phyloP scores from a whole-genome alignment of 2,888 invertebrate species.

The Tipula unca region DNA sequence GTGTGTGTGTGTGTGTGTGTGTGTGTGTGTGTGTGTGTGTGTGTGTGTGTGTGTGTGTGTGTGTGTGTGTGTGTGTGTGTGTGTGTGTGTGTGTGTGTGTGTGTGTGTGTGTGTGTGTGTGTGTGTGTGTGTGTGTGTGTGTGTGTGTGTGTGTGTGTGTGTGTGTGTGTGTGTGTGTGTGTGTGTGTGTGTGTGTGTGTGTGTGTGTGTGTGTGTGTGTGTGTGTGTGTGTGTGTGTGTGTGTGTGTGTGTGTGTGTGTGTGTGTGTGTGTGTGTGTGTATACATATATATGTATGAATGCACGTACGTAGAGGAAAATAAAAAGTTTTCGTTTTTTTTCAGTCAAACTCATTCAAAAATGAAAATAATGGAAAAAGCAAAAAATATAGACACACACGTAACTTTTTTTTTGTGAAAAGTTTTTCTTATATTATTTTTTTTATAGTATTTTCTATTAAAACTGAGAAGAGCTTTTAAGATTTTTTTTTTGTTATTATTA shows the following conservation, averaged over 20 bases:
- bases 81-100: neutral
- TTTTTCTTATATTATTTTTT: neutral
- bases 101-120: neutral
- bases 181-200: neutral
- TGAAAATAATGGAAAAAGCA: neutral
- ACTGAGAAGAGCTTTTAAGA: neutral
- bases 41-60: neutral
- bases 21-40: neutral
- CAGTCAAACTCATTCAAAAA: constrained; percentile 8
- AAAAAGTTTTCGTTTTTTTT: neutral
- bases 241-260: neutral
- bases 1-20: neutral
- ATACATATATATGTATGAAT: no score
- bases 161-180: neutral
- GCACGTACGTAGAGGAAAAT: neutral
- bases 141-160: neutral
- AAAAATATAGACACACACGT: neutral
- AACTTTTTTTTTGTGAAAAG: neutral
- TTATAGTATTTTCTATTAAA: constrained; percentile 14
- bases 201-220: neutral
- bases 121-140: neutral
- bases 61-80: neutral
- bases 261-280: neutral
- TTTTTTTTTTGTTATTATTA: neutral
- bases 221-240: neutral